These are phyloP conservation scores for Clepsis dumicolana DNA, from an alignment of 2,888 invertebrate species.

Conservation along the genomic window DNA sequence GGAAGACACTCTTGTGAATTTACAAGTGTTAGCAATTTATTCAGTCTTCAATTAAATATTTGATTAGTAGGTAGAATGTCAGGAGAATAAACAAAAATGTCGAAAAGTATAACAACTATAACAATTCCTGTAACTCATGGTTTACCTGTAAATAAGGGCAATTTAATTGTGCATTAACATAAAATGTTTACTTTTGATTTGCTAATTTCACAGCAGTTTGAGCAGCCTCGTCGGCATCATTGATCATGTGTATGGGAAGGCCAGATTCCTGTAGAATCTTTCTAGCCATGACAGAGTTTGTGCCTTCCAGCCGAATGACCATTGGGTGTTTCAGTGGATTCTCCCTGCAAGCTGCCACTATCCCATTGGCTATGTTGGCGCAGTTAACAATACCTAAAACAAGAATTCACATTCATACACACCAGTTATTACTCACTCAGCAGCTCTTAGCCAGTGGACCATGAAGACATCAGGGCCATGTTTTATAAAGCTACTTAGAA, in stretches of 20 bases:
- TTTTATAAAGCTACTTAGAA: too few species aligned
- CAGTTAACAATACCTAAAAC: slow-evolving; percentile 97
- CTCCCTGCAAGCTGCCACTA: slow-evolving; percentile 94
- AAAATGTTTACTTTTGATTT: slow-evolving; percentile 40
- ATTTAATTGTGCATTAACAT: not conserved
- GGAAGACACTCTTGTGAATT: slow-evolving; percentile 45
- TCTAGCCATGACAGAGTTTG: slow-evolving; percentile 94
- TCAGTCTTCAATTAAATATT: slow-evolving; percentile 34
- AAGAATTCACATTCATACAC: slow-evolving; percentile 8
- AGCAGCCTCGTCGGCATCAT: slow-evolving; percentile 97
- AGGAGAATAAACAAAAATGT: slow-evolving; percentile 4
- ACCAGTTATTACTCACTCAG: too few species aligned
- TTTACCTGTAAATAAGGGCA: slow-evolving; percentile 24
- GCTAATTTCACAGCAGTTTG: slow-evolving; percentile 90
- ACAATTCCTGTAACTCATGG: slow-evolving; percentile 24
- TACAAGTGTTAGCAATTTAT: slow-evolving; percentile 46
- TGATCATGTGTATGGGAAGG: slow-evolving; percentile 93
- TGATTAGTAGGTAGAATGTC: slow-evolving; percentile 16
- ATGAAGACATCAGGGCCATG: too few species aligned
- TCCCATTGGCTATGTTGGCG: slow-evolving; percentile 97
- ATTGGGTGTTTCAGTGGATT: slow-evolving; percentile 94
- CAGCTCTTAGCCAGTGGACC: too few species aligned
- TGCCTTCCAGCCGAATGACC: slow-evolving; percentile 98
- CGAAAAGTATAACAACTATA: slow-evolving; percentile 12
- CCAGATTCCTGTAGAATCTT: slow-evolving; percentile 93